Base-by-base conservation (phyloP, 2,797 vertebrate genomes). In the Hydrocynus forskahlii region DNA sequence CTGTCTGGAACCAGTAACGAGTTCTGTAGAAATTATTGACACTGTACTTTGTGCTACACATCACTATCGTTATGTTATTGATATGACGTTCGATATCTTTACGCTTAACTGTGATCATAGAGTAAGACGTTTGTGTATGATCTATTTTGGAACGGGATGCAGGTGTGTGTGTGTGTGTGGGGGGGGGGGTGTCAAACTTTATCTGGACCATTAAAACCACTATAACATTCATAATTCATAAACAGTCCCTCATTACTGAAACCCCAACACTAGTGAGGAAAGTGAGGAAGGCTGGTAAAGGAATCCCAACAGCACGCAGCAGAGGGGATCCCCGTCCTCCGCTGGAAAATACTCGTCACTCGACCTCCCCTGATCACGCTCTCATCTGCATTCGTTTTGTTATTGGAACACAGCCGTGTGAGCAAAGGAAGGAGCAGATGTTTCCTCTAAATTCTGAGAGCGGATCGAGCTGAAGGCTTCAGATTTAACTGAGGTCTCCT, bases 381-480 rank as follows among this genome's bases (percentile, higher is more conserved):
- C 54, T 43, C 7, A 38, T 35, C 63, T 68, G 52, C 63, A 57
- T 4, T 54, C 7, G 8, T 50, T 76, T 64, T 64, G 45, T 25
- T 72, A 57, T 67, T 68, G 74, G 68, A 77, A 59, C 25, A 19
- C 19, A 45, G 63, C 71, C 69, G 16, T 50, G 10, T 23, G 2
- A 82, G 23, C 62, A 64, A 59, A 63, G 78, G 68, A 76, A 77
- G 29, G 14, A 73, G 54, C 82, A 84, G 78, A 80, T 80, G 78
- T 84, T 84, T 80, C 82, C 78, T 55, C 40, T 66, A 70, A 80
- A 83, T 35, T 21, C 23, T 64, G 78, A 70, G 40, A 64, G 29
- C 45, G 77, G 63, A 80, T 60, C 3, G 25, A 21, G 40, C 9
- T 71, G 66, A 48, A 45, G 67, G 35, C 23, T 21, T 55, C 14